Evolutionary conservation across 1,140 invertebrate genomes (phyloP), one percentile per base, ranked within the genome.

Genomic region (Nautilus pompilius): DNA sequence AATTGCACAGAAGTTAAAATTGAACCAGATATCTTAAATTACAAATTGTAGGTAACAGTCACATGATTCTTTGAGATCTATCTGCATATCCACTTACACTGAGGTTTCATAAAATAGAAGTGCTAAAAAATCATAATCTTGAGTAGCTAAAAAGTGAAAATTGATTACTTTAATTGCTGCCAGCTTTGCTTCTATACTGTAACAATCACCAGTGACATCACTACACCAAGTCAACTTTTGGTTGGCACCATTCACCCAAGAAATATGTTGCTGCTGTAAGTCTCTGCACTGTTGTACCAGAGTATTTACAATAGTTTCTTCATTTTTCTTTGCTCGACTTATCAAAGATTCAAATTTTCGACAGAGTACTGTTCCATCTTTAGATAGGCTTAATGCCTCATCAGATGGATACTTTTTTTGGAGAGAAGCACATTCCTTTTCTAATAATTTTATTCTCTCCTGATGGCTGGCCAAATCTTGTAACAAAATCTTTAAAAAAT

Each of bases 141-240:
- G n/a, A n/a, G n/a, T n/a, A n/a, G n/a, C n/a, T n/a, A n/a, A n/a
- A n/a, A n/a, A n/a, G n/a, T n/a, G n/a, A n/a, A n/a, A n/a, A n/a
- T n/a, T n/a, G n/a, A n/a, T n/a, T n/a, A n/a, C 78, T 68, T 76
- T 76, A 32, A 80, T 72, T 17, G 93, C 90, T 3, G 89, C 87
- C 74, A 91, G 86, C 83, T 97, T 97, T 0, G 93, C 90, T 84
- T 96, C 92, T n/a, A 96, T 84, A 79, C 93, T 95, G 75, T 94
- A 96, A 76, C 89, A 89, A 77, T 97, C 93, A 73, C 90, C 93
- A 30, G 88, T 88, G 5, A 89, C 87, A 78, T 96, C 93, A 66
- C 90, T 87, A 80, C 93, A 96, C 93, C 94, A 97, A n/a, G 87
- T 84, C 0, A 95, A 88, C 80, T 97, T 97, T 75, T 97, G 95